Base-by-base conservation (phyloP, 1,140 invertebrate species). In the Rhynchophorus ferrugineus region DNA sequence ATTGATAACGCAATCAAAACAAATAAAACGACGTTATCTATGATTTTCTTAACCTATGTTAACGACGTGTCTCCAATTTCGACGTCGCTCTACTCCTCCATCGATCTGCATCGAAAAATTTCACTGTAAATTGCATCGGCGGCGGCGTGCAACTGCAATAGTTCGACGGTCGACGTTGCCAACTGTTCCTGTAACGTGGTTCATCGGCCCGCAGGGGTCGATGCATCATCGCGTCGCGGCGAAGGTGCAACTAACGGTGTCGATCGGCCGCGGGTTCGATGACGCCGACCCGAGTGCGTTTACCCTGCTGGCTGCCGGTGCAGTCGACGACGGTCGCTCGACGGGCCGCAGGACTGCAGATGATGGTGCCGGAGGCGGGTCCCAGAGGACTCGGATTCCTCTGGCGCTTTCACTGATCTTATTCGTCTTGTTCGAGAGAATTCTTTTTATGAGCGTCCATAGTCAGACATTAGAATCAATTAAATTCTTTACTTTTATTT, bases 131-230 rank as follows among this genome's bases (percentile, higher is more conserved):
- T 29, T 29, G 24, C 24, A 29, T 29, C 24, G 24, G 24, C 5
- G 24, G n/a, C n/a, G n/a, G n/a, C n/a, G n/a, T n/a, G n/a, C n/a
- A n/a, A n/a, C n/a, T n/a, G n/a, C n/a, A n/a, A n/a, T n/a, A n/a
- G n/a, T n/a, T n/a, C n/a, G n/a, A n/a, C n/a, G n/a, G 24, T 5
- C 41, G 3, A 14, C 19, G 19, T 43, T 29, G 41, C n/a, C 19
- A 22, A 43, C 19, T 19, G 11, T 3, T 41, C 38, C 20, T 41
- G 8, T 16, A 41, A n/a, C 20, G 17, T 17, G 13, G 49, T 44
- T 51, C 49, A 51, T 51, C 49, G 49, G 49, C 49, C 49, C 49
- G 38, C 49, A 44, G 42, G 49, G 49, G 42, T 51, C 49, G 49
- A 35, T 51, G 49, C 41, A 51, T 49, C 17, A 14, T 39, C 21